phyloP scores from a whole-genome alignment of 1,140 invertebrate genomes.

The Idris sp. region DNA sequence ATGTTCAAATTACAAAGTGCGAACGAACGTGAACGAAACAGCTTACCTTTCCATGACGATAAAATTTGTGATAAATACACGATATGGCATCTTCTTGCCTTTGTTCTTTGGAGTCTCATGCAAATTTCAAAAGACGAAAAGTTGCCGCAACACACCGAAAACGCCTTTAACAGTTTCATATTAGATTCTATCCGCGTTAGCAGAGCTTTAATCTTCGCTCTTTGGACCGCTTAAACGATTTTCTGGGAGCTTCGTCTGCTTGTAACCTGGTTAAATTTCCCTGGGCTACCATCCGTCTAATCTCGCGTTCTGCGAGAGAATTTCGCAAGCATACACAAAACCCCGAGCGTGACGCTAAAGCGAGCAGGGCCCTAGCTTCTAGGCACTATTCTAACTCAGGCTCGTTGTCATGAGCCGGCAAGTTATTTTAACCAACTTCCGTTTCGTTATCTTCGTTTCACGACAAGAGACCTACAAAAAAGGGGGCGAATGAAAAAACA shows the following conservation, averaged over 20 bases:
- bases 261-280: constrained; percentile 64
- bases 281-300: constrained; percentile 64
- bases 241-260: constrained; percentile 61
- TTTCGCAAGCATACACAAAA: constrained; percentile 57
- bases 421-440: constrained; percentile 36
- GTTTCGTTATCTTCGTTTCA: constrained; percentile 28
- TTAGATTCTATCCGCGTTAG: constrained; percentile 59
- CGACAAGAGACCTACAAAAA: constrained; percentile 10
- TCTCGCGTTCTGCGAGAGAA: constrained; percentile 59
- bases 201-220: constrained; percentile 64
- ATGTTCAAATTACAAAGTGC: constrained; percentile 27
- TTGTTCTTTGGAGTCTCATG: constrained; percentile 55
- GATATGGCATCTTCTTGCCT: constrained; percentile 49
- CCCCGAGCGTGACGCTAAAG: constrained; percentile 34
- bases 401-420: constrained; percentile 36
- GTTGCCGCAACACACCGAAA: constrained; percentile 54
- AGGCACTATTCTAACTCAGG: constrained; percentile 21
- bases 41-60: constrained; percentile 24
- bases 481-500: too few relatives aligned
- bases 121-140: constrained; percentile 61
- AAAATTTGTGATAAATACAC: constrained; percentile 52
- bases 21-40: constrained; percentile 4
- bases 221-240: constrained; percentile 64
- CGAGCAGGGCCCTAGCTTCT: constrained; percentile 13
- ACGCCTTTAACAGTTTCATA: constrained; percentile 61